phyloP scores from a whole-genome alignment of 2,113 vertebrate genomes.

The Pygoscelis adeliae region DNA sequence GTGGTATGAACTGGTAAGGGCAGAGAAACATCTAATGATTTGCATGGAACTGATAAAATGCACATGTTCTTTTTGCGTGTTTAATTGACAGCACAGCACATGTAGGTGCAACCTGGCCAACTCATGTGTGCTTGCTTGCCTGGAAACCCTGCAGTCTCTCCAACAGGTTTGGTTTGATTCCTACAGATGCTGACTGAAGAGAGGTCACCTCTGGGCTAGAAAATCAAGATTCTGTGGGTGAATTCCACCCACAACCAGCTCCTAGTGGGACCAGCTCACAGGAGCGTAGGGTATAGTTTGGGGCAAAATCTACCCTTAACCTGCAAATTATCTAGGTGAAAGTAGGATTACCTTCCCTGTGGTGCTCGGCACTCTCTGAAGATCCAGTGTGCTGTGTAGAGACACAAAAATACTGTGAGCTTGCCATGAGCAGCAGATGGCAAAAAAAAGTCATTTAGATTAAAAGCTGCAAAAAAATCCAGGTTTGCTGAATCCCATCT shows the following conservation, averaged over 20 bases:
- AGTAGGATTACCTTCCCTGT: neutral
- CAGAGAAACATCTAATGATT: neutral
- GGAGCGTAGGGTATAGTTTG: neutral
- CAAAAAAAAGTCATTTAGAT: accelerated
- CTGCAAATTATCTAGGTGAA: neutral
- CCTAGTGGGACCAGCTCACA: neutral
- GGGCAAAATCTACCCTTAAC: neutral
- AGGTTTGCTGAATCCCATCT: neutral
- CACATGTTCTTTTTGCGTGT: neutral
- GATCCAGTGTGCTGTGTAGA: neutral
- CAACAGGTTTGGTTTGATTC: neutral
- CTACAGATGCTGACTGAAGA: neutral
- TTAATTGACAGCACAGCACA: neutral
- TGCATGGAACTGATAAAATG: neutral
- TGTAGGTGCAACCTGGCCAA: neutral
- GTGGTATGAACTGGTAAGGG: neutral
- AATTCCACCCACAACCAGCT: neutral
- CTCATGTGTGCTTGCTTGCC: accelerated
- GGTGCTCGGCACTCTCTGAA: neutral
- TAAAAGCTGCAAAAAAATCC: neutral
- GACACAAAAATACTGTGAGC: neutral
- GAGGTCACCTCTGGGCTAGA: neutral
- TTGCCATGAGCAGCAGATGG: neutral
- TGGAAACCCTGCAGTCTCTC: neutral
- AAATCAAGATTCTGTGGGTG: neutral